Evolutionary conservation across 2,797 vertebrate genomes (phyloP), one percentile per base, ranked within the genome.

Genomic region (Anomalospiza imberbis): DNA sequence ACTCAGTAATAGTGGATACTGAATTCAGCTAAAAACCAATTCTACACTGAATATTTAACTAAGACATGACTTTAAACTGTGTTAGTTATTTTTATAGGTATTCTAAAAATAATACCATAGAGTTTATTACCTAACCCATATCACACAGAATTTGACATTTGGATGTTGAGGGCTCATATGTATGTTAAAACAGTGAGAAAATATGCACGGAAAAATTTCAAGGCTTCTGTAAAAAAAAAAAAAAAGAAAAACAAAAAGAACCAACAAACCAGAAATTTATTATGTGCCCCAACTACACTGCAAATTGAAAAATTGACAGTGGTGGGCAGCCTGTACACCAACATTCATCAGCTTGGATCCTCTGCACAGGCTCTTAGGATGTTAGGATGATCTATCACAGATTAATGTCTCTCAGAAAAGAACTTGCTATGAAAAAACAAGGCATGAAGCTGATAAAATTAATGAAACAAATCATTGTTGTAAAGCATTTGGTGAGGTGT

Each of bases 401-500:
- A 88, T 88, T 88, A 88, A 84, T 57, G 71, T 96, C 83, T 95
- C 71, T 79, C 66, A 81, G 88, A 76, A 88, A 94, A 88, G 82
- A 93, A 90, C 0, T 17, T 88, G 79, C 85, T 93, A 91, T 81
- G 54, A 94, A 95, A 92, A 85, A 83, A 42, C 34, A 72, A 88
- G 76, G 87, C 84, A 73, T 63, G 85, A 51, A 45, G 78, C 79
- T 88, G 94, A 93, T 92, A 94, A 95, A 94, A 94, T 95, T 94
- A 96, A 93, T 94, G 94, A 79, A 96, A 94, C 91, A 96, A 96
- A 94, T 96, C 88, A 86, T 78, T 88, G 92, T 93, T 91, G 89
- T 86, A 94, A 94, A 96, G 89, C 95, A 92, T 86, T 96, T 96
- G 94, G 92, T 91, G 94, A 96, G 96, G 93, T 96, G 94, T 93